These are phyloP conservation scores for Meliscaeva auricollis DNA, from an alignment of 2,888 invertebrate species.

Conservation along the genomic window DNA sequence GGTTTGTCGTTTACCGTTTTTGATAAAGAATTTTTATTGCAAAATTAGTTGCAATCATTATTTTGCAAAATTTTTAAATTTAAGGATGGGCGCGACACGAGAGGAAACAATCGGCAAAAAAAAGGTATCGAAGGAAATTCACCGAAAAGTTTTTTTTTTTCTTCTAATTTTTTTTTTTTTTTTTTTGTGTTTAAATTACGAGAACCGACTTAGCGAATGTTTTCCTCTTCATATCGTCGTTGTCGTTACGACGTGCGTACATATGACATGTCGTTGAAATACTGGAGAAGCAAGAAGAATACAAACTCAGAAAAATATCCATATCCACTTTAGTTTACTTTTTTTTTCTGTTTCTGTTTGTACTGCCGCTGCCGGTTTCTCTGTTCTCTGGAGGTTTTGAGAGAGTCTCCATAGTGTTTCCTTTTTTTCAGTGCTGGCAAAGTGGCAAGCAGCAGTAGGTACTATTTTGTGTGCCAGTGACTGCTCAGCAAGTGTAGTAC, in stretches of 20 bases:
- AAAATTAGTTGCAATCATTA: neutral
- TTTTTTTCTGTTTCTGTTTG: neutral
- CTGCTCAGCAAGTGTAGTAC: conserved; percentile 42
- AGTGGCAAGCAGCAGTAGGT: neutral
- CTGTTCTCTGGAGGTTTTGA: neutral
- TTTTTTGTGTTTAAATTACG: conserved; percentile 18
- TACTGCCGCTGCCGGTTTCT: conserved; percentile 5
- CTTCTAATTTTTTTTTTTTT: no score
- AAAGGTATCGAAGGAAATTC: conserved; percentile 38
- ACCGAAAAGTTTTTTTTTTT: conserved; percentile 20
- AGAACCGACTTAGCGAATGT: conserved; percentile 52
- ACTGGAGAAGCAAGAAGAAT: conserved; percentile 53
- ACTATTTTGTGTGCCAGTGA: neutral
- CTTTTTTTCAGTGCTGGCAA: neutral
- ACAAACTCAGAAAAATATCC: conserved; percentile 36
- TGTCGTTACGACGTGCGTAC: conserved; percentile 59
- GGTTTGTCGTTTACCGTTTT: no score
- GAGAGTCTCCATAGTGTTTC: conserved; percentile 40
- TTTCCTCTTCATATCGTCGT: conserved; percentile 49
- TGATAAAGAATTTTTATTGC: neutral
- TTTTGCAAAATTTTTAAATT: neutral
- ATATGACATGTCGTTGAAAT: conserved; percentile 65
- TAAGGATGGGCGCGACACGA: conserved; percentile 23
- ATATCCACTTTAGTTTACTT: conserved; percentile 31
- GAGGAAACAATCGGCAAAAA: conserved; percentile 37